Conservation (phyloP, 35 echinoderm and acorn worm genomes). For the Anneissia japonica region DNA sequence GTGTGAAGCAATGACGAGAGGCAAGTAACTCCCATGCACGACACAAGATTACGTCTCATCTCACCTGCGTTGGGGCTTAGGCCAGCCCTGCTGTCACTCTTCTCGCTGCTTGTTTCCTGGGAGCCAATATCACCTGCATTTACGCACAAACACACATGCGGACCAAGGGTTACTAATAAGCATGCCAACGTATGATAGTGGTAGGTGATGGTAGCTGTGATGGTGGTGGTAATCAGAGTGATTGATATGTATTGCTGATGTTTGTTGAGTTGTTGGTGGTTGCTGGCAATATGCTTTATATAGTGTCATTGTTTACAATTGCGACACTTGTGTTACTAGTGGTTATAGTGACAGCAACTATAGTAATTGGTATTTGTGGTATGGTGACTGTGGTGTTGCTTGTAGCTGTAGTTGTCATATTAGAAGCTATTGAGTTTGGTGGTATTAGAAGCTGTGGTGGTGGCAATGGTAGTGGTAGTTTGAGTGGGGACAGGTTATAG, state of each 20-base stretch:
- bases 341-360: no score
- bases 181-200: neutral
- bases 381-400: no score
- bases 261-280: no score
- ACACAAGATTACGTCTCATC: neutral
- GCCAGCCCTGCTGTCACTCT: neutral
- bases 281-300: no score
- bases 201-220: neutral
- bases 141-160: conserved; percentile 1
- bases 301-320: no score
- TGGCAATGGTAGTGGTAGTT: no score
- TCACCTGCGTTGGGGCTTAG: neutral
- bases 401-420: no score
- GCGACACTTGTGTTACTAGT: no score
- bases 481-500: no score
- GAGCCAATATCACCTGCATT: neutral
- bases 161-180: conserved; percentile 1
- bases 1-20: neutral
- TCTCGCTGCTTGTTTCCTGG: neutral
- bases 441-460: no score
- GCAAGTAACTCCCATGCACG: neutral
- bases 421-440: no score
- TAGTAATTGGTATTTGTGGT: no score
- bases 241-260: neutral
- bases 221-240: neutral